Percentiles rank a stretch among this genome's conserved stretches.
Conservation (phyloP, 2,888 invertebrate species). For the Andrena chrysosceles region DNA sequence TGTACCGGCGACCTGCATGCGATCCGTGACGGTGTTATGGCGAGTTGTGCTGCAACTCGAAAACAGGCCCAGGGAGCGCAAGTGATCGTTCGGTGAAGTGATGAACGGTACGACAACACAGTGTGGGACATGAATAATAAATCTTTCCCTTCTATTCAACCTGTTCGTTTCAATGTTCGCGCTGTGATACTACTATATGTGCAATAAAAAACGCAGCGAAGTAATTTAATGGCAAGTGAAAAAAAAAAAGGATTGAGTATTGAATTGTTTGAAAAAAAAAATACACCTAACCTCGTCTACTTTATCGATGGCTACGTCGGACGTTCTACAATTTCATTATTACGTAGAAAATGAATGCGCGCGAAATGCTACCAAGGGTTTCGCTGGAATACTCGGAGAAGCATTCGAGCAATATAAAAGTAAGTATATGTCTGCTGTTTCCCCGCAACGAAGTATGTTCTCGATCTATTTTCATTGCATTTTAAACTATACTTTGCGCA, state of each 20-base stretch:
- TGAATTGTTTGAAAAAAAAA: conserved; percentile 44
- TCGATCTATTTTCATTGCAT: neutral
- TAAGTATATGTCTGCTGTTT: conserved; percentile 67
- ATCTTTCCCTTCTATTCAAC: conserved; percentile 49
- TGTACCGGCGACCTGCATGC: conserved; percentile 53
- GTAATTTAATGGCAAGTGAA: conserved; percentile 46
- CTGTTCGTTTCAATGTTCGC: conserved; percentile 58
- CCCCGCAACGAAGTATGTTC: neutral
- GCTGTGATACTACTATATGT: conserved; percentile 57
- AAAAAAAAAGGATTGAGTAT: conserved; percentile 31
- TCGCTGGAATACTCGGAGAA: conserved; percentile 62
- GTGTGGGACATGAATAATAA: conserved; percentile 61
- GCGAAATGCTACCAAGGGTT: conserved; percentile 62
- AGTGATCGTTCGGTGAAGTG: conserved; percentile 39
- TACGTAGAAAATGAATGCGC: conserved; percentile 65
- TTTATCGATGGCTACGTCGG: conserved; percentile 47
- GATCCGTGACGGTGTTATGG: conserved; percentile 51
- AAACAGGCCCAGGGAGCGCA: conserved; percentile 20
- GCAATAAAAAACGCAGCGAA: conserved; percentile 57
- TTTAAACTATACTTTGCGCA: neutral
- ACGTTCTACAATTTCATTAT: conserved; percentile 58
- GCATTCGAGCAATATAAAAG: conserved; percentile 72
- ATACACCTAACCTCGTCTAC: conserved; percentile 60
- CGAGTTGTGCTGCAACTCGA: conserved; percentile 45
- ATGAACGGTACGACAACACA: conserved; percentile 27